These are phyloP conservation scores for Peromyscus maniculatus DNA, from an alignment of 2,113 vertebrate species.

Conservation along the genomic window DNA sequence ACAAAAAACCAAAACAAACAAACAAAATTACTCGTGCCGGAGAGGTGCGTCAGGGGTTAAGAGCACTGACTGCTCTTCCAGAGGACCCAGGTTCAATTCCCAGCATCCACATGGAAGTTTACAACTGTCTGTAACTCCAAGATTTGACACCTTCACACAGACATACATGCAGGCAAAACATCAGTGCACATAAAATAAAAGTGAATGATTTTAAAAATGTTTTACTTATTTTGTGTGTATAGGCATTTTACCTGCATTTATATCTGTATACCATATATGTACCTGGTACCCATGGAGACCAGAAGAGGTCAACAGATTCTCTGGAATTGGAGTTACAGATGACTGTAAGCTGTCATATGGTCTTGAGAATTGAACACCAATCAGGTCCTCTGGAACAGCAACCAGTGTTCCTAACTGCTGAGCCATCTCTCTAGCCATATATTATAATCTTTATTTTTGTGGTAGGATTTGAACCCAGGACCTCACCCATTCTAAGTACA, in stretches of 20 bases:
- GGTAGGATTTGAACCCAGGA: neutral
- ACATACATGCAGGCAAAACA: too few relatives aligned
- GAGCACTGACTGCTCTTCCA: too few relatives aligned
- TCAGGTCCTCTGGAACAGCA: neutral
- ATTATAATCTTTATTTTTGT: neutral
- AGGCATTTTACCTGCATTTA: neutral
- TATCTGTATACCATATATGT: neutral
- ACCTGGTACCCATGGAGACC: neutral
- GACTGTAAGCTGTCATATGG: neutral
- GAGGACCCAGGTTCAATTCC: too few relatives aligned
- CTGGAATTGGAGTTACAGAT: neutral
- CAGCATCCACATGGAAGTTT: too few relatives aligned
- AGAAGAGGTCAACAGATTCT: neutral
- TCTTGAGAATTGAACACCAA: neutral
- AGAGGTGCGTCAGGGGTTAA: too few relatives aligned
- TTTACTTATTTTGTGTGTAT: neutral
- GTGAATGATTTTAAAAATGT: too few relatives aligned
- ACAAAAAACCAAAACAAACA: too few relatives aligned
- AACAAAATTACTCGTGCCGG: too few relatives aligned
- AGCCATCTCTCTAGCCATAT: neutral
- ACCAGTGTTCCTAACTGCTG: neutral
- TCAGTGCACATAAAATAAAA: too few relatives aligned
- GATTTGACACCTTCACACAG: too few relatives aligned
- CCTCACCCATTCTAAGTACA: neutral
- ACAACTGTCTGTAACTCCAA: too few relatives aligned